Conservation (phyloP, 2,888 invertebrate species). For the Lissocephala sabroskyi region DNA sequence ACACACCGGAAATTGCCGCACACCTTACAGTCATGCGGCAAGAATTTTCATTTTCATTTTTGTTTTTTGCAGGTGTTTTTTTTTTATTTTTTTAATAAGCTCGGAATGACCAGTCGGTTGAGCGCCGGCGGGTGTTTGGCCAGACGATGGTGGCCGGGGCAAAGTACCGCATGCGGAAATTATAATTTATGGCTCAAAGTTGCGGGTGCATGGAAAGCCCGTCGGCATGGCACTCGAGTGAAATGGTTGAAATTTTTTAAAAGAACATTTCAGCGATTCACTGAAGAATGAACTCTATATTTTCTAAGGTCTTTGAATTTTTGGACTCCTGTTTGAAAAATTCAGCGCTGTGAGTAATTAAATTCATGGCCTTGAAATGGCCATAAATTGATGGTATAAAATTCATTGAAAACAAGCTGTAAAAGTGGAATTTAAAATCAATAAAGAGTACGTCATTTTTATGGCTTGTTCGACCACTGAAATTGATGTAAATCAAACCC, state of each 20-base stretch:
- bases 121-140: slow-evolving; percentile 12
- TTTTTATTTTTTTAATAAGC: slow-evolving; percentile 24
- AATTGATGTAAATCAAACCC: too few species aligned
- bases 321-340: too few species aligned
- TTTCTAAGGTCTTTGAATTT: too few species aligned
- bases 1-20: slow-evolving; percentile 59
- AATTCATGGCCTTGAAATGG: too few species aligned
- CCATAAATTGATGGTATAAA: too few species aligned
- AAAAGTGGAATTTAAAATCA: too few species aligned
- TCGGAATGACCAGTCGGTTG: slow-evolving; percentile 32
- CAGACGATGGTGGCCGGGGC: slow-evolving; percentile 1
- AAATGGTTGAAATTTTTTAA: neutral
- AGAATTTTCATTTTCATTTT: slow-evolving; percentile 25
- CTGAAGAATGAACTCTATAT: too few species aligned
- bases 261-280: too few species aligned
- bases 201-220: slow-evolving; percentile 47
- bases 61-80: neutral
- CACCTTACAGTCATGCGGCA: slow-evolving; percentile 59
- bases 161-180: slow-evolving; percentile 33
- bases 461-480: too few species aligned
- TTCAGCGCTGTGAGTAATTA: too few species aligned
- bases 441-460: too few species aligned
- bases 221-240: neutral
- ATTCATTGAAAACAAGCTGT: too few species aligned
- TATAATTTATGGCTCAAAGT: slow-evolving; percentile 58